Base-by-base conservation (phyloP, 2,113 vertebrate species). In the Scortum barcoo region DNA sequence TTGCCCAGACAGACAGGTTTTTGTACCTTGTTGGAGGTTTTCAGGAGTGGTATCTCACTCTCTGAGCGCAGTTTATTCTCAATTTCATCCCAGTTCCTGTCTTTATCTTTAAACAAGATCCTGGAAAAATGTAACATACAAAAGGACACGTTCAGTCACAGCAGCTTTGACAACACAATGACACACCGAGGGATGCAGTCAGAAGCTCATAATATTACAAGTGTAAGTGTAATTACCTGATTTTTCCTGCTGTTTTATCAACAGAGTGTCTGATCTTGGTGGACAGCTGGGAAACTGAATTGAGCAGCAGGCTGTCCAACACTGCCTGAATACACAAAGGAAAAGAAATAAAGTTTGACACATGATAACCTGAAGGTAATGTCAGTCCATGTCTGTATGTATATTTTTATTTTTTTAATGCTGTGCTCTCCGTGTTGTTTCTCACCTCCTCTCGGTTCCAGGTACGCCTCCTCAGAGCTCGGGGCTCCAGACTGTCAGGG, bases 361-460 rank as follows among this genome's bases (percentile, higher is more conserved):
- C 14, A 3, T 61, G 26, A 26, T 13, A 17, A 13, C 12, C 9
- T 50, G 17, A 48, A 26, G 8, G 1, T 14, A 1, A 46, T 6
- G 22, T 12, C 24, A n/a, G n/a, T 54, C 24, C 20, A 20, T 38
- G 24, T 56, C 22, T 7, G 26, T 4, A 36, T 58, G 30, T 56
- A 42, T n/a, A n/a, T n/a, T n/a, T n/a, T n/a, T n/a, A n/a, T n/a
- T n/a, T 5, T 20, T 73, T 8, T 42, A 22, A 61, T 22, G 42
- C 20, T 9, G n/a, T 3, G 4, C 12, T 36, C 11, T 44, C 13
- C 42, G 0, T 20, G 75, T 26, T 50, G 63, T 5, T 13, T n/a
- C 96, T 96, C 84, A 99, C 98, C 93, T 99, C 98, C 88, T 99
- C 98, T 86, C 98, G 95, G 92, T 98, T 99, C 97, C 97, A 99